Base-by-base conservation (phyloP, 2,888 invertebrate genomes). In the Papilio elwesi region DNA sequence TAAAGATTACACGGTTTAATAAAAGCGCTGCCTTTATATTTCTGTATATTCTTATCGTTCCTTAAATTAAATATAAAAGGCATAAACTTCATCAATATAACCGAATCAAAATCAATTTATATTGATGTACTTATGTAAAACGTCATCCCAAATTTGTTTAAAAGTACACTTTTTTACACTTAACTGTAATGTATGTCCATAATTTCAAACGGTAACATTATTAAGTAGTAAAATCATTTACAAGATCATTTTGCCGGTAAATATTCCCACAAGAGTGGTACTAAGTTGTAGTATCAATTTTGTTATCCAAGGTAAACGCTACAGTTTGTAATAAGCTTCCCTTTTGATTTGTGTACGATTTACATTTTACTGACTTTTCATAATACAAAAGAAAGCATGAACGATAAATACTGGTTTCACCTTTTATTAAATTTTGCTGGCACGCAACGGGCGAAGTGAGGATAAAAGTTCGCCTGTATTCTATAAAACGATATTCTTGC, bases 351-450 rank as follows among this genome's bases (percentile, higher is more conserved):
- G 48, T 66, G 10, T 26, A 36, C 43, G 11, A 43, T 51, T 52
- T 43, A 11, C 4, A n/a, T 59, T 47, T 16, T 47, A 59, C 47
- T 47, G 43, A 15, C 63, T 62, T 68, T 38, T 12, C 48, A 15
- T 59, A 51, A 47, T 36, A 67, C 59, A n/a, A 63, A 63, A 68
- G 55, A 48, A 72, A 53, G 36, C 59, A 67, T 13, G 16, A 68
- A 53, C 55, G 48, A 68, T 72, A 72, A 68, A 68, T 72, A 68
- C 72, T 68, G 59, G 16, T 68, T 68, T 48, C 52, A 55, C 68
- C 72, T 72, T 26, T 72, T 72, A 72, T 72, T 63, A 68, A 68
- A 72, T 48, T 68, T 71, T 72, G 63, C 71, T 48, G 36, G 26
- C 47, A 48, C 72, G 16, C 51, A 67, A 71, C 59, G 49, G 26